phyloP scores from a whole-genome alignment of 2,797 vertebrate species.

The Acridotheres tristis region DNA sequence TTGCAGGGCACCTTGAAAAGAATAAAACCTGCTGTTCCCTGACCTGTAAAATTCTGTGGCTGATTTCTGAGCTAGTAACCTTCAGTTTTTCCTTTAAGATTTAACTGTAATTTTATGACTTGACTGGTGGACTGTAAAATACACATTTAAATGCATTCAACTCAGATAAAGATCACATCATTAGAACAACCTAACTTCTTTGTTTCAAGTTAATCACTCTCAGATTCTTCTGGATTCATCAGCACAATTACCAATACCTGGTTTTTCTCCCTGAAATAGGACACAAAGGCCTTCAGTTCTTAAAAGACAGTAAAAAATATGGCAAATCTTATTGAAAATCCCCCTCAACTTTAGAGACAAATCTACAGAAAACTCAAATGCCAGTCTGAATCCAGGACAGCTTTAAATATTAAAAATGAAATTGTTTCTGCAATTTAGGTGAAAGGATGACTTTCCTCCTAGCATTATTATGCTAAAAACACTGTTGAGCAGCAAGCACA shows the following conservation, averaged over 20 bases:
- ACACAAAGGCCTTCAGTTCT: background rate
- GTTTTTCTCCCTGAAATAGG: background rate
- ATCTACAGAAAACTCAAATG: background rate
- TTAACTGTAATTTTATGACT: slow-evolving; percentile 42
- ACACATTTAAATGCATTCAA: slow-evolving; percentile 66
- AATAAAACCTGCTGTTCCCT: slow-evolving; percentile 28
- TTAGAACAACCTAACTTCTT: slow-evolving; percentile 15
- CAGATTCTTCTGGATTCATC: slow-evolving; percentile 5
- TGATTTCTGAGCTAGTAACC: slow-evolving; percentile 61
- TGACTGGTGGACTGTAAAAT: slow-evolving; percentile 61
- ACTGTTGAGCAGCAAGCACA: slow-evolving; percentile 9
- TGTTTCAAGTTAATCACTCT: slow-evolving; percentile 28
- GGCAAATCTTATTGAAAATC: background rate
- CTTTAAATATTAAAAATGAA: slow-evolving; percentile 38
- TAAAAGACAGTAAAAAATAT: background rate
- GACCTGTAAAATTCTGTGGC: slow-evolving; percentile 29
- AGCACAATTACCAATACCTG: background rate
- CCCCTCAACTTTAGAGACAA: background rate
- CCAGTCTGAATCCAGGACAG: background rate
- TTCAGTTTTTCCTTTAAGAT: slow-evolving; percentile 38
- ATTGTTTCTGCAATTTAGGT: background rate
- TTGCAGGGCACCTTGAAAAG: slow-evolving; percentile 18
- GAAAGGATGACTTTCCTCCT: background rate
- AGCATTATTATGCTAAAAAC: background rate
- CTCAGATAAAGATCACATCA: slow-evolving; percentile 62